Evolutionary conservation across 2,888 invertebrate species (phyloP), one percentile per base, ranked within the genome.

Genomic region (Alloscopus bannaensis): DNA sequence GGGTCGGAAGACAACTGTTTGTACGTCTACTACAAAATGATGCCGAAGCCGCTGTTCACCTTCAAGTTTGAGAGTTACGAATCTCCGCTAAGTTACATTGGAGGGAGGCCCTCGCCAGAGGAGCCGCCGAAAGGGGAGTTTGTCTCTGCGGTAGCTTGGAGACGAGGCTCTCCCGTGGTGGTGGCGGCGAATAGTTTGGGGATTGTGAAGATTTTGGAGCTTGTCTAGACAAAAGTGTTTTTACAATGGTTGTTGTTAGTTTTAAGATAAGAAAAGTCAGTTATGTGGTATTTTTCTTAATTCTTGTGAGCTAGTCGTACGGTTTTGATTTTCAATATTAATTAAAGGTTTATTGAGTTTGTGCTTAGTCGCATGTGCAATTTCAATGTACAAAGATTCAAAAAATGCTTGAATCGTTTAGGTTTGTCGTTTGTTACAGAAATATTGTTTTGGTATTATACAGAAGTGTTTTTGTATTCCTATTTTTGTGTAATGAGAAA

Each of bases 131-230:
- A 20, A 22, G n/a, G n/a, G n/a, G 97, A 97, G 89, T 97, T 97
- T 90, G 97, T 98, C 62, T 97, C 97, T 16, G 97, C 97, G 0
- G 97, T 98, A 4, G 96, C 96, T 87, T 98, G 97, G 97, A 91
- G 94, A 83, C 93, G 94, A 88, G 92, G 93, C 86, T 93, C 94
- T 26, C 94, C 94, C 88, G 94, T 95, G 81, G 93, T 96, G 28
- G 93, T 97, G 18, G 96, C 97, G 57, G 97, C 97, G 68, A 97
- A 97, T 89, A 96, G 96, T 88, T 96, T 96, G 89, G 97, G 97
- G 65, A 93, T 94, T 85, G 96, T 97, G 86, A 97, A 97, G 89
- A 93, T 97, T 87, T 89, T 95, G 76, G 94, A 95, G 89, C 89
- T 95, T 62, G 91, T 93, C 84, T 94, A 90, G 90, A n/a, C 36